phyloP scores from a whole-genome alignment of 2,888 invertebrate genomes.

The Bombylius discolor region DNA sequence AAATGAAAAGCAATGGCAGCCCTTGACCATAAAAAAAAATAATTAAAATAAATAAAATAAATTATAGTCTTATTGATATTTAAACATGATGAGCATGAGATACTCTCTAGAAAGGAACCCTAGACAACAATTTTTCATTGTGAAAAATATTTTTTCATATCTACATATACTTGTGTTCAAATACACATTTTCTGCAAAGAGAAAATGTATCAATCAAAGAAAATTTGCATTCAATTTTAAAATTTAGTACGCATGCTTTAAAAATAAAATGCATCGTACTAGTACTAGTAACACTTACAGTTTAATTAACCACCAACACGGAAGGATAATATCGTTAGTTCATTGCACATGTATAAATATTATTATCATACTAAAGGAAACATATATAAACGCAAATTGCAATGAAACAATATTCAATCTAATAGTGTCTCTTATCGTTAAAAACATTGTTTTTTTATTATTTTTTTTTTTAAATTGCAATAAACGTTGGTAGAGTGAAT shows the following conservation, averaged over 20 bases:
- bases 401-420: too few species aligned
- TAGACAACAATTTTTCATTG: background rate
- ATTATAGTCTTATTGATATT: background rate
- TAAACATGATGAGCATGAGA: background rate
- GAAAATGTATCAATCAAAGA: background rate
- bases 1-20: too few species aligned
- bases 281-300: background rate
- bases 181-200: background rate
- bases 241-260: background rate
- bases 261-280: background rate
- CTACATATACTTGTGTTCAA: too few species aligned
- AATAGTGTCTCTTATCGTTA: too few species aligned
- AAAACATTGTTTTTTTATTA: too few species aligned
- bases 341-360: background rate
- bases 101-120: background rate
- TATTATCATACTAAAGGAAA: background rate
- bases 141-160: background rate
- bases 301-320: background rate
- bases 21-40: too few species aligned
- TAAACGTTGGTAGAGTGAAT: too few species aligned
- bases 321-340: too few species aligned
- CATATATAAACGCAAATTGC: too few species aligned
- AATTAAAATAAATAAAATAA: too few species aligned
- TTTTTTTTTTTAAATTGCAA: too few species aligned
- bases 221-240: background rate